These are phyloP conservation scores for Cyclophora albipunctata DNA, from an alignment of 2,888 invertebrate species.

Conservation along the genomic window DNA sequence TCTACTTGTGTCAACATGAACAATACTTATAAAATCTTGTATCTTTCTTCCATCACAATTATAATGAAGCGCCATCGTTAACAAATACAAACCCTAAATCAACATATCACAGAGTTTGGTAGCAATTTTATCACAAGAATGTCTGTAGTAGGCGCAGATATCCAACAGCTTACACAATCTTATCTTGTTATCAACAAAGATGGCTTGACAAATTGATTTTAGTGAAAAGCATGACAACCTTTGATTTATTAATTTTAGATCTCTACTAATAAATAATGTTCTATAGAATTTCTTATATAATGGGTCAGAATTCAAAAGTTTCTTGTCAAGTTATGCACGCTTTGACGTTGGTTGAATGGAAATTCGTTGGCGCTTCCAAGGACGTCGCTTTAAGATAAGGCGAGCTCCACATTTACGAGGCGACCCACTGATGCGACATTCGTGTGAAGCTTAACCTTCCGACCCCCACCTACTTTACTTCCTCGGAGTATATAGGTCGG, in stretches of 20 bases:
- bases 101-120: too few relatives aligned
- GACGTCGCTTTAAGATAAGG: conserved; percentile 26
- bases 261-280: too few relatives aligned
- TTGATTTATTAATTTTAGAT: conserved; percentile 1
- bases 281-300: too few relatives aligned
- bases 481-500: conserved; percentile 34
- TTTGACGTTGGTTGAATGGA: conserved; percentile 18
- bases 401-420: conserved; percentile 19
- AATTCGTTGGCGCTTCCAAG: conserved; percentile 30
- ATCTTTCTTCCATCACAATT: too few relatives aligned
- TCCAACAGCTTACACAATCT: conserved; percentile 11
- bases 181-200: conserved; percentile 9
- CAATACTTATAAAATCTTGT: too few relatives aligned
- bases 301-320: too few relatives aligned
- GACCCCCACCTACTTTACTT: conserved; percentile 24
- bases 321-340: too few relatives aligned
- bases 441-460: conserved; percentile 49
- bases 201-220: conserved; percentile 6
- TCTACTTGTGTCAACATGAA: too few relatives aligned
- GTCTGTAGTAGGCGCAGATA: neutral
- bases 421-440: conserved; percentile 27
- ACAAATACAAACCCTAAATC: too few relatives aligned
- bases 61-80: too few relatives aligned
- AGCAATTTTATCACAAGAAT: too few relatives aligned
- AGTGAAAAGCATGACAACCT: conserved; percentile 2